A percentile compares a stretch with the other conserved stretches of the same genome.
Conservation (phyloP, 2,888 invertebrate species). For the Harpalus rubripes region DNA sequence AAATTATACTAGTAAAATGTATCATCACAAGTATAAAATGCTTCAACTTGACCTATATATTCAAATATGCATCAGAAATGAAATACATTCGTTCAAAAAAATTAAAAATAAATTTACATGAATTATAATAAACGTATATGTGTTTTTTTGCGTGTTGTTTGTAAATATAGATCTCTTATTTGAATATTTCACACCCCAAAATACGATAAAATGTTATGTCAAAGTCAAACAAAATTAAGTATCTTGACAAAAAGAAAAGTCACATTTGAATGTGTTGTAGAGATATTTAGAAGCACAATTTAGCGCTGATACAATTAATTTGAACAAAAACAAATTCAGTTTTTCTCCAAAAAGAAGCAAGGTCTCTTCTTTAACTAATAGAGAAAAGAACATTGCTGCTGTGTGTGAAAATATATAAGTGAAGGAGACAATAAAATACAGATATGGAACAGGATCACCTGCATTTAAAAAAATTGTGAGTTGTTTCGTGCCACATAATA, state of each 20-base stretch:
- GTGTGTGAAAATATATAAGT: too few species aligned
- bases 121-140: neutral
- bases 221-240: constrained; percentile 9
- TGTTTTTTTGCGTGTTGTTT: neutral
- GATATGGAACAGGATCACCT: too few species aligned
- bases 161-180: neutral
- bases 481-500: too few species aligned
- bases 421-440: too few species aligned
- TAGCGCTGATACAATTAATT: too few species aligned
- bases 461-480: too few species aligned
- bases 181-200: neutral
- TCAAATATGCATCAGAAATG: neutral
- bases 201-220: neutral
- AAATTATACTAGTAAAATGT: neutral
- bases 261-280: neutral
- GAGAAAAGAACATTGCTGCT: too few species aligned
- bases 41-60: neutral
- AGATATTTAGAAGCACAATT: too few species aligned
- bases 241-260: neutral
- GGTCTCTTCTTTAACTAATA: too few species aligned
- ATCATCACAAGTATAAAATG: neutral
- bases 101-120: neutral
- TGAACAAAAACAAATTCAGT: too few species aligned
- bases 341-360: too few species aligned
- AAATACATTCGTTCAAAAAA: neutral